Percentiles rank a stretch among this genome's conserved stretches.
Conservation (phyloP, 1,140 invertebrate species). For the Drosophila athabasca region DNA sequence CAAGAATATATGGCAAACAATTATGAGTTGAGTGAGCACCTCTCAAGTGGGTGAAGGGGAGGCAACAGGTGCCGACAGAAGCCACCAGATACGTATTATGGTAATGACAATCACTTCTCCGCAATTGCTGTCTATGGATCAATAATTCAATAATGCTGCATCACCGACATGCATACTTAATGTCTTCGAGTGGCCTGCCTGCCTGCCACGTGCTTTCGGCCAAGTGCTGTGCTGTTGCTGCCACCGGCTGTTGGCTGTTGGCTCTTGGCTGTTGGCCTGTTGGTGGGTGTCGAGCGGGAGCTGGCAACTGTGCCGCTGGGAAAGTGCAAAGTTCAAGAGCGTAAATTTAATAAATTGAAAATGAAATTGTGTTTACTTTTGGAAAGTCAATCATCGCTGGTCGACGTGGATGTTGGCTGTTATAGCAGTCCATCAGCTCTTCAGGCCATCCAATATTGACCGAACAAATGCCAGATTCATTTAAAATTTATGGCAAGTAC, state of each 20-base stretch:
- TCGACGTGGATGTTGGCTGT: slow-evolving; percentile 6
- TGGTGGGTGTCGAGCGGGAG: neutral
- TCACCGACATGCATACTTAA: slow-evolving; percentile 9
- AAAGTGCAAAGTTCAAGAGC: slow-evolving; percentile 46
- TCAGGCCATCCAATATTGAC: slow-evolving; percentile 67
- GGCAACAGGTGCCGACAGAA: slow-evolving; percentile 13
- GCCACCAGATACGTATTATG: neutral
- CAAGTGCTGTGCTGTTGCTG: slow-evolving; percentile 1
- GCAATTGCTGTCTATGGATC: neutral
- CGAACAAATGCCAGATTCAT: slow-evolving; percentile 52
- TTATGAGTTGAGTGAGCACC: slow-evolving; percentile 18
- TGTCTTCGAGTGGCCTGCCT: slow-evolving; percentile 2
- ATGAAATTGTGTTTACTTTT: slow-evolving; percentile 64
- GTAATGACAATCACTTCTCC: slow-evolving; percentile 5
- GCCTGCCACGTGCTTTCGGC: no score
- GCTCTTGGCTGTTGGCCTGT: neutral
- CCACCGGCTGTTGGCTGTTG: slow-evolving; percentile 3
- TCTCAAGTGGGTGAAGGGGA: neutral
- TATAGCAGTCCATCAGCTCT: slow-evolving; percentile 28
- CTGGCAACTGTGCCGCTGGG: neutral
- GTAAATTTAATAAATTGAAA: slow-evolving; percentile 63
- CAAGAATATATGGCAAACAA: slow-evolving; percentile 3
- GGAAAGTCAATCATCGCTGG: slow-evolving; percentile 31
- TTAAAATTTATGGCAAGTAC: slow-evolving; percentile 74
- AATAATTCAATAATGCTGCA: slow-evolving; percentile 13